A percentile compares a stretch with the other conserved stretches of the same genome.
phyloP scores from a whole-genome alignment of 2,113 vertebrate species.

The Cephalopholis sonnerati region DNA sequence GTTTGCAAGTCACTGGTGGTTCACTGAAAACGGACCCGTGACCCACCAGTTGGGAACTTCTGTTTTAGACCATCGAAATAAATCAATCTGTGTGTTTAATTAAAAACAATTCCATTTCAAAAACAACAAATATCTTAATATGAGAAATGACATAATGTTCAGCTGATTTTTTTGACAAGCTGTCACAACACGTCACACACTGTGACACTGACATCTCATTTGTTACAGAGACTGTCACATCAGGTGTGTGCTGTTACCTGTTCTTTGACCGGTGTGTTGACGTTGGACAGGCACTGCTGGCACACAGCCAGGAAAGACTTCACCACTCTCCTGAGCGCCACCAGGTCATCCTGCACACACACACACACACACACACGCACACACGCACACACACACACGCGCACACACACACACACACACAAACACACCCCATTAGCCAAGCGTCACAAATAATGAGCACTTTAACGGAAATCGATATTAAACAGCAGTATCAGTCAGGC shows the following conservation, averaged over 20 bases:
- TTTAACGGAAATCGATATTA: constrained; percentile 7
- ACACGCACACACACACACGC: constrained; percentile 11
- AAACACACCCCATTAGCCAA: background rate
- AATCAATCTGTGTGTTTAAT: no score
- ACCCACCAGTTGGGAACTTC: no score
- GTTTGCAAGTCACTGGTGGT: no score
- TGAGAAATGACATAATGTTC: background rate
- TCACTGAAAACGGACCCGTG: no score
- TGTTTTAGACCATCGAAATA: no score
- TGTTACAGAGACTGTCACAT: background rate
- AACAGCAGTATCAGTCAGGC: constrained; percentile 9
- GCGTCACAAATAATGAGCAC: constrained; percentile 15
- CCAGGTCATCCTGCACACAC: constrained; percentile 90
- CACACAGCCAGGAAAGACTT: constrained; percentile 98
- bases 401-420: constrained; percentile 6
- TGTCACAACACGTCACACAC: background rate
- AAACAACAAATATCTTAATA: background rate
- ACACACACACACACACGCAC: constrained; percentile 16
- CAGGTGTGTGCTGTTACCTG: constrained; percentile 85
- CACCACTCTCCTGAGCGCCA: constrained; percentile 96
- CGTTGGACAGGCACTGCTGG: constrained; percentile 99
- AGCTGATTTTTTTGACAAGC: background rate
- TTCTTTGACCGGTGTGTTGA: constrained; percentile 98
- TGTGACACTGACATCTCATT: background rate
- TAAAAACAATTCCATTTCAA: background rate